These are phyloP conservation scores for Eristalinus aeneus DNA, from an alignment of 2,888 invertebrate species.

Conservation along the genomic window DNA sequence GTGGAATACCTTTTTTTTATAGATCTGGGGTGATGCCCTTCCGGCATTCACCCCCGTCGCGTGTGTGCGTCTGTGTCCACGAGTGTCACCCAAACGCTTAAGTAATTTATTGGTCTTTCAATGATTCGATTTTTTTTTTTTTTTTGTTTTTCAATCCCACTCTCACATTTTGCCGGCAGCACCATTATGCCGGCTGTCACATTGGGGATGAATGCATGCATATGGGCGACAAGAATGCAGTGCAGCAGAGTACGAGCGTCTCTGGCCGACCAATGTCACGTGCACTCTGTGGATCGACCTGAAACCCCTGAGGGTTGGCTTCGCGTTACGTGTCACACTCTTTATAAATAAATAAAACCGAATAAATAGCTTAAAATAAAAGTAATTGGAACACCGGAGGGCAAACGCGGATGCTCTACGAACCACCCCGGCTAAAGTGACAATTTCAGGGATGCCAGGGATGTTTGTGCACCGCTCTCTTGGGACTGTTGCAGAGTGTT, in stretches of 20 bases:
- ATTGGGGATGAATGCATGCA: conserved; percentile 49
- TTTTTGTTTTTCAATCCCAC: not conserved
- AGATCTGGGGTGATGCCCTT: not conserved
- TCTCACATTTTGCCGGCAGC: not conserved
- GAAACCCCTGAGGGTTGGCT: conserved; percentile 31
- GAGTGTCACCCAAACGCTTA: conserved; percentile 68
- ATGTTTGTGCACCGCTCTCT: not conserved
- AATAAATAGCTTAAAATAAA: conserved; percentile 20
- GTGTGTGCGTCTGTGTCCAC: conserved; percentile 37
- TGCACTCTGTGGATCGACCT: conserved; percentile 23
- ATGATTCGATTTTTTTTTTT: conserved; percentile 28
- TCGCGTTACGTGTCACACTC: conserved; percentile 16
- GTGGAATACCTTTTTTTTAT: not conserved
- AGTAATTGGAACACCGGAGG: conserved; percentile 33
- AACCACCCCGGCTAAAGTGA: conserved; percentile 2
- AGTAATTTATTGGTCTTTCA: conserved; percentile 69
- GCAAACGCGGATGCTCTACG: conserved; percentile 6
- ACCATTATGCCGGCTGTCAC: conserved; percentile 18
- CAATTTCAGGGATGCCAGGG: conserved; percentile 3
- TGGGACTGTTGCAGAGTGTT: conserved; percentile 7
- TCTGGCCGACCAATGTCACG: conserved; percentile 57
- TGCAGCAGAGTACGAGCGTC: conserved; percentile 23
- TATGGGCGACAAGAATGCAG: conserved; percentile 56
- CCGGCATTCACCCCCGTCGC: conserved; percentile 25
- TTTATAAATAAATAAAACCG: conserved; percentile 42